Conservation (phyloP, 2,797 vertebrate genomes). For the Labroides dimidiatus region DNA sequence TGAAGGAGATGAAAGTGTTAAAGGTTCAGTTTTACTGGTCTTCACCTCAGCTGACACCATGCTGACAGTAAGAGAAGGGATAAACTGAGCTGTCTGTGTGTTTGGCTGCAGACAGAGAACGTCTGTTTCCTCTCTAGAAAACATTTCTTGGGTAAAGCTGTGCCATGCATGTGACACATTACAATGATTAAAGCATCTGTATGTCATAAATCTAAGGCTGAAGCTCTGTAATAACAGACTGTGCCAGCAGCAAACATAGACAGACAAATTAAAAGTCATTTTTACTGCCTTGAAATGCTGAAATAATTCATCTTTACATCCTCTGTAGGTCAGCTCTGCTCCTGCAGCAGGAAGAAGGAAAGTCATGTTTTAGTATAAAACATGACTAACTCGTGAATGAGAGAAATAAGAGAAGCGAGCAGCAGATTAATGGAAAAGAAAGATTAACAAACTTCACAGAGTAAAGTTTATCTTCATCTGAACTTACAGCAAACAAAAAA, state of each 20-base stretch:
- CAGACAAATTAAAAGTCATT: not conserved
- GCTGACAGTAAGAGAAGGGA: too few relatives aligned
- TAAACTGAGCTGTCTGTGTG: too few relatives aligned
- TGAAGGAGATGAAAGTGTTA: too few relatives aligned
- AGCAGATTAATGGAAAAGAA: slow-evolving; percentile 1
- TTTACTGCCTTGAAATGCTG: too few relatives aligned
- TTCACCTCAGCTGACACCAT: not conserved
- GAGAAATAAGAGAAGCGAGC: slow-evolving; percentile 1
- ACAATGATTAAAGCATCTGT: not conserved
- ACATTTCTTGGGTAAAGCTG: too few relatives aligned
- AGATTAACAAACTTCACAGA: slow-evolving; percentile 13
- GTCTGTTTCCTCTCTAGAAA: not conserved
- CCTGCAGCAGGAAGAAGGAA: slow-evolving; percentile 1
- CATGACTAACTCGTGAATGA: too few relatives aligned
- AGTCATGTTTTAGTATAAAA: too few relatives aligned
- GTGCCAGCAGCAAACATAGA: slow-evolving; percentile 3
- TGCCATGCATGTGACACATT: too few relatives aligned
- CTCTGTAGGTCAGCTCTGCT: too few relatives aligned
- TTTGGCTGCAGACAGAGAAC: not conserved
- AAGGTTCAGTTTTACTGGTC: not conserved
- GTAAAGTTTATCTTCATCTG: slow-evolving; percentile 1
- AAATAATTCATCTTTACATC: too few relatives aligned
- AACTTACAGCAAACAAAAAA: slow-evolving; percentile 21
- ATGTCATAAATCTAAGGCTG: not conserved
- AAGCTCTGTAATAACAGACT: not conserved